A percentile compares a stretch with the other conserved stretches of the same genome.
Conservation (phyloP, 2,888 invertebrate genomes). For the Xanthorhoe spadicearia region DNA sequence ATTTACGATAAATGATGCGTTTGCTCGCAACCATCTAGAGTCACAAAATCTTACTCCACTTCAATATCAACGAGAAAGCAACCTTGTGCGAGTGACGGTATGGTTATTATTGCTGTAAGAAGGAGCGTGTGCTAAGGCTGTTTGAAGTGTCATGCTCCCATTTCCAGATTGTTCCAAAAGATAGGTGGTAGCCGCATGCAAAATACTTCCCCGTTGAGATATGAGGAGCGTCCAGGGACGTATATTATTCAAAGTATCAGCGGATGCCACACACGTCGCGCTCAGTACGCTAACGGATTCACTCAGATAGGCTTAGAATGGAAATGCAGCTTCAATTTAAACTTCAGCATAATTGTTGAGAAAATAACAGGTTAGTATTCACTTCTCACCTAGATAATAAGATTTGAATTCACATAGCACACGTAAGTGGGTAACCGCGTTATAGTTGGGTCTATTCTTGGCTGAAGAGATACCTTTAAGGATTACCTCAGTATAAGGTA, state of each 20-base stretch:
- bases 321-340: slow-evolving; percentile 30
- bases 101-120: slow-evolving; percentile 40
- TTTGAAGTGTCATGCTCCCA: slow-evolving; percentile 59
- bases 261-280: slow-evolving; percentile 78
- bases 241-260: slow-evolving; percentile 76
- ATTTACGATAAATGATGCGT: slow-evolving; percentile 77
- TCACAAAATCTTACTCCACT: slow-evolving; percentile 41
- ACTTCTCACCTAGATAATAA: slow-evolving; percentile 28
- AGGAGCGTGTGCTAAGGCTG: slow-evolving; percentile 40
- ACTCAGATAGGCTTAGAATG: slow-evolving; percentile 33
- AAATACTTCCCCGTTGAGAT: slow-evolving; percentile 82
- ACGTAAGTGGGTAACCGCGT: slow-evolving; percentile 25
- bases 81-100: slow-evolving; percentile 24
- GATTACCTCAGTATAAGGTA: neutral
- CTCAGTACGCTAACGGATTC: slow-evolving; percentile 49
- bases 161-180: slow-evolving; percentile 80
- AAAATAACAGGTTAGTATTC: slow-evolving; percentile 34
- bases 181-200: slow-evolving; percentile 79
- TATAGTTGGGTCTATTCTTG: slow-evolving; percentile 13
- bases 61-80: slow-evolving; percentile 27
- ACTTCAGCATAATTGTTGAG: slow-evolving; percentile 30
- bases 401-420: slow-evolving; percentile 24
- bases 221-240: slow-evolving; percentile 74
- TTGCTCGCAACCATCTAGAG: slow-evolving; percentile 51
- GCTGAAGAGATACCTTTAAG: slow-evolving; percentile 2